A percentile compares a stretch with the other conserved stretches of the same genome.
These are phyloP conservation scores for Thaumatotibia leucotreta DNA, from an alignment of 1,140 invertebrate genomes.

Conservation along the genomic window DNA sequence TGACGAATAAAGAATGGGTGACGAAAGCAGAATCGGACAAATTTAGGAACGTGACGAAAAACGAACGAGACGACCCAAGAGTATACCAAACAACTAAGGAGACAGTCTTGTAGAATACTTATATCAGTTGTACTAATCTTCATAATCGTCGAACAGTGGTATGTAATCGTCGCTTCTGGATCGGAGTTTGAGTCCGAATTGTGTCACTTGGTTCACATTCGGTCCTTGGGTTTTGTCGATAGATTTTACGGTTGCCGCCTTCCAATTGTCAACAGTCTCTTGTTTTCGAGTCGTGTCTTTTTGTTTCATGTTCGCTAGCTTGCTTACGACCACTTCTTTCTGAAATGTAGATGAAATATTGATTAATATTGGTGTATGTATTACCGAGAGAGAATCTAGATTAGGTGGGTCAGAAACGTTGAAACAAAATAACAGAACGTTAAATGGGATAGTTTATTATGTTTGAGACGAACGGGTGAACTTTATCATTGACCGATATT, in stretches of 20 bases:
- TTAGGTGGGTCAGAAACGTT: too few relatives aligned
- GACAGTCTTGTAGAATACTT: background rate
- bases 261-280: conserved; percentile 37
- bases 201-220: conserved; percentile 39
- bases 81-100: background rate
- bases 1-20: too few relatives aligned
- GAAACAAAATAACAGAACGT: too few relatives aligned
- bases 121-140: conserved; percentile 24
- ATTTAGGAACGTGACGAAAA: too few relatives aligned
- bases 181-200: conserved; percentile 57
- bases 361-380: too few relatives aligned
- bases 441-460: too few relatives aligned
- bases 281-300: conserved; percentile 35
- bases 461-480: too few relatives aligned
- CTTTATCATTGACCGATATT: too few relatives aligned
- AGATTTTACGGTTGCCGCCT: conserved; percentile 31
- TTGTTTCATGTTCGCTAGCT: conserved; percentile 43
- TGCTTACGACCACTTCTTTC: conserved; percentile 53
- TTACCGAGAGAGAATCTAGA: too few relatives aligned
- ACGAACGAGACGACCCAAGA: too few relatives aligned
- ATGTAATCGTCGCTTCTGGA: conserved; percentile 55
- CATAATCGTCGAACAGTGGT: conserved; percentile 56
- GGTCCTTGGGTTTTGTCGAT: conserved; percentile 34
- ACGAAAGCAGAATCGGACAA: too few relatives aligned
- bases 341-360: too few relatives aligned